Percentiles rank a stretch among this genome's conserved stretches.
Conservation (phyloP, 1,140 invertebrate species). For the Leptonema lineaticorne region DNA sequence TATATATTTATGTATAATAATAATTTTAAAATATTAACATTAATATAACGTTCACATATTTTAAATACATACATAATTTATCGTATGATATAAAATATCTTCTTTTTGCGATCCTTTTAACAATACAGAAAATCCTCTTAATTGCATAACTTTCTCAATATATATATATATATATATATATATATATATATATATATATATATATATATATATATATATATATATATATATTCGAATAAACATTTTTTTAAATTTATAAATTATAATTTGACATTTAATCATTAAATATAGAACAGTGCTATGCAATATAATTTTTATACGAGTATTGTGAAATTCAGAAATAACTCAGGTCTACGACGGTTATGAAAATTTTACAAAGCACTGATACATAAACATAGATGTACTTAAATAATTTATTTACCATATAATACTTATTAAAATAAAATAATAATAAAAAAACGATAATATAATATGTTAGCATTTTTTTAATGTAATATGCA, state of each 20-base stretch:
- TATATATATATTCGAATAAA: too few relatives aligned
- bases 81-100: conserved; percentile 7
- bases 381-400: background rate
- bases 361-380: background rate
- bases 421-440: background rate
- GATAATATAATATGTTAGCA: too few relatives aligned
- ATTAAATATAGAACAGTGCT: background rate
- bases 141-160: background rate
- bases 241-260: background rate
- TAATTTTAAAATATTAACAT: conserved; percentile 3
- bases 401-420: background rate
- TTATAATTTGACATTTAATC: background rate
- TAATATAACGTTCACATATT: background rate
- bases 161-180: background rate
- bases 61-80: background rate
- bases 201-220: background rate
- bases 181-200: background rate
- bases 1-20: background rate
- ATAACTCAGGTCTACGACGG: background rate
- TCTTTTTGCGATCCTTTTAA: too few relatives aligned
- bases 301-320: background rate
- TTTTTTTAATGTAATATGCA: too few relatives aligned
- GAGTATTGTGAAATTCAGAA: background rate
- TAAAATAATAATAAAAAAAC: background rate
- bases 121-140: background rate